A percentile compares a stretch with the other conserved stretches of the same genome.
phyloP scores from a whole-genome alignment of 1,140 invertebrate species.

The Drusus annulatus region DNA sequence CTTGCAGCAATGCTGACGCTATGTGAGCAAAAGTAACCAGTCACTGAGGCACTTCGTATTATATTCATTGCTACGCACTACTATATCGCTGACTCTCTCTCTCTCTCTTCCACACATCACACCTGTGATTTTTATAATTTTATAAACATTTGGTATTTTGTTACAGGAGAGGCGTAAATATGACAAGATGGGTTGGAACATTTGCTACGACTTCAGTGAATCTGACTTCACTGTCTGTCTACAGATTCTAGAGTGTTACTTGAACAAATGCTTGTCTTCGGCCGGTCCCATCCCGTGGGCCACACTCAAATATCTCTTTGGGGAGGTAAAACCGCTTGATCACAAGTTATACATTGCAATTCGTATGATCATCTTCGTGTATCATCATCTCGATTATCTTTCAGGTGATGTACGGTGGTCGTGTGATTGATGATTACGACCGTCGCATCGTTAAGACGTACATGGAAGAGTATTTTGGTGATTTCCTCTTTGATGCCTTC shows the following conservation, averaged over 20 bases:
- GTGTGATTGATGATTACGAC: conserved; percentile 92
- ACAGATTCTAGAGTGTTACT: conserved; percentile 86
- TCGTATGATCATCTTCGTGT: not conserved
- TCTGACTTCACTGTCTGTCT: conserved; percentile 91
- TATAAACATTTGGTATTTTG: not conserved
- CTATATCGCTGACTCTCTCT: no score
- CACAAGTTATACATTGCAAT: no score
- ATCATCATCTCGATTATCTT: conserved; percentile 44
- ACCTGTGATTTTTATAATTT: no score
- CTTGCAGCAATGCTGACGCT: no score
- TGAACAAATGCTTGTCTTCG: conserved; percentile 77
- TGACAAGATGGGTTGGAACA: conserved; percentile 95
- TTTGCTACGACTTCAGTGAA: conserved; percentile 93
- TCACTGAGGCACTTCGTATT: no score
- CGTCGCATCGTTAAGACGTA: conserved; percentile 87
- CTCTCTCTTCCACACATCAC: no score
- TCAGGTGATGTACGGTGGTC: conserved; percentile 93
- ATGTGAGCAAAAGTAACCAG: no score
- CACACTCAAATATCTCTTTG: conserved; percentile 92
- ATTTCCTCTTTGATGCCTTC: conserved; percentile 91
- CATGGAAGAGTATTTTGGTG: conserved; percentile 95
- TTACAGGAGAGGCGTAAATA: conserved; percentile 89
- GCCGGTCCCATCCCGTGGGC: conserved; percentile 86
- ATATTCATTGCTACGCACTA: no score
- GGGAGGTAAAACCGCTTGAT: conserved; percentile 75